Evolutionary conservation across 2,888 invertebrate genomes (phyloP).

Genomic region (Flexamia atlantica): DNA sequence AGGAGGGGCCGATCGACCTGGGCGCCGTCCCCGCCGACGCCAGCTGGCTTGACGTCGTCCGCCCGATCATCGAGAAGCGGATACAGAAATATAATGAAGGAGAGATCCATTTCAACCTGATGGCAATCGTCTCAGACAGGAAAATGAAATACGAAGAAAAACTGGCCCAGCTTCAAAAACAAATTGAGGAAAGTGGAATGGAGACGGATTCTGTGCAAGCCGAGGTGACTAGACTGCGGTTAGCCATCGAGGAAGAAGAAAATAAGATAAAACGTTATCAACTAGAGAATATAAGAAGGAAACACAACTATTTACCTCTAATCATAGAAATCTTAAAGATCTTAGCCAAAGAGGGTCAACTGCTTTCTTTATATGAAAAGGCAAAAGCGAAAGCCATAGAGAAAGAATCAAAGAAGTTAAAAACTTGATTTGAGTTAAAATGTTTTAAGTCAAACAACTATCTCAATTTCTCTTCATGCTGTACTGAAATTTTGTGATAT

Average conservation of each 20-base stretch:
- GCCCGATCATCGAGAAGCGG: conserved; percentile 94
- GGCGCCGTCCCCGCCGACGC: conserved; percentile 85
- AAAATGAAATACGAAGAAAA: conserved; percentile 90
- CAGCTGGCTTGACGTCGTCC: conserved; percentile 94
- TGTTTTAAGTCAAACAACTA: background rate
- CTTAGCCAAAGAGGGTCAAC: conserved; percentile 93
- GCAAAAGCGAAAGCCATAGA: conserved; percentile 75
- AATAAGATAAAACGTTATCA: conserved; percentile 89
- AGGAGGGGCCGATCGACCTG: conserved; percentile 96
- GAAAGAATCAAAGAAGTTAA: conserved; percentile 66
- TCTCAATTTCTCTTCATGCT: conserved; percentile 11
- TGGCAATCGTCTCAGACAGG: conserved; percentile 97
- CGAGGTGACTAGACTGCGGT: conserved; percentile 86
- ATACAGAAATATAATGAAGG: conserved; percentile 96
- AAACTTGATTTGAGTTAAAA: conserved; percentile 62
- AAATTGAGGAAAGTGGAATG: conserved; percentile 82
- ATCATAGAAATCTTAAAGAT: conserved; percentile 96
- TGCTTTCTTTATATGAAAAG: conserved; percentile 92
- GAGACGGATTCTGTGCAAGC: conserved; percentile 85
- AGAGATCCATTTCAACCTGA: conserved; percentile 98
- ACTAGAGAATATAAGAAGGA: conserved; percentile 93
- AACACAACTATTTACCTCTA: conserved; percentile 98
- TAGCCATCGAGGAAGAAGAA: conserved; percentile 92
- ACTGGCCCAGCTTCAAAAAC: conserved; percentile 81
- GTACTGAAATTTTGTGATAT: conserved; percentile 44